Base-by-base conservation (phyloP, 2,797 vertebrate genomes). In the Acomys russatus region DNA sequence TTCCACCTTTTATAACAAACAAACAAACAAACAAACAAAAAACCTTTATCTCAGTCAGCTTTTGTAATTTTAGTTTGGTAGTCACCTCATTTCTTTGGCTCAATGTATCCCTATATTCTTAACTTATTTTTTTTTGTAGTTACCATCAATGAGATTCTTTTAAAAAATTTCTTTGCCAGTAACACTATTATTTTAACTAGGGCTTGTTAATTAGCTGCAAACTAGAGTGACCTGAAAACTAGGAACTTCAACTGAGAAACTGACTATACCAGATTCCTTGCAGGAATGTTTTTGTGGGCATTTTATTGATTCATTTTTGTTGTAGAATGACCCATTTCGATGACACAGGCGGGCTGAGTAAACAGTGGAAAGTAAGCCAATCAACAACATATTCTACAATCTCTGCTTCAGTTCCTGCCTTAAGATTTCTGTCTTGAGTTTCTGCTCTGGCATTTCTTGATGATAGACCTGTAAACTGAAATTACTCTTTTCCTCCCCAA, bases 1-100 rank as follows among this genome's bases (percentile, higher is more conserved):
- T 92, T 91, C 35, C 79, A 25, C 30, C 96, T 94, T 61, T 91
- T 20, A 15, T n/a, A 79, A 80, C 25, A 66, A 30, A 44, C n/a
- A n/a, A n/a, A n/a, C n/a, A n/a, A n/a, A n/a, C n/a, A n/a, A n/a
- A n/a, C 44, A 44, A 44, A 44, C 44, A 44, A 44, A 44, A 44
- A 44, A 44, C 44, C 38, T 76, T 63, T 33, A 54, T 82, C 35
- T 74, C 9, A 9, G 51, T 88, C 35, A 94, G 12, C 35, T 95
- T 35, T 15, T 83, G 15, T 17, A 63, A 28, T 9, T 83, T 64
- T 92, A 33, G 35, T n/a, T 74, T 84, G 49, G n/a, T 14, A 74
- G 3, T 6, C 35, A 64, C 71, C 74, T 51, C 11, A 84, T 22
- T 84, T 51, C 14, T 56, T 35, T 84, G 59, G 11, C 33, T 84